Percentiles rank a stretch among this genome's conserved stretches.
These are phyloP conservation scores for Sebastes cheni DNA, from an alignment of 2,797 vertebrate genomes.

Conservation along the genomic window DNA sequence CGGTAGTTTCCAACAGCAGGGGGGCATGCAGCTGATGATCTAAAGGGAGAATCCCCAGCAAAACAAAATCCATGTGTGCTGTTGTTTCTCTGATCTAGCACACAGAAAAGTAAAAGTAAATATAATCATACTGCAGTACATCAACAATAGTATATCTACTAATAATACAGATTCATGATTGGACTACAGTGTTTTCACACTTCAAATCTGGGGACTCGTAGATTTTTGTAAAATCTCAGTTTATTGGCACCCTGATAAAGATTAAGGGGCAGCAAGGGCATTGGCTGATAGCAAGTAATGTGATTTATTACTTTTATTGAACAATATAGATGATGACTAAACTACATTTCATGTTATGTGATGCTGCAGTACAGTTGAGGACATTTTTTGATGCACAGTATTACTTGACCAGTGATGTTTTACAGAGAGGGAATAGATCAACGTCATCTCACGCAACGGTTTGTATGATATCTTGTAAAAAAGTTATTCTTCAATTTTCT, in stretches of 20 bases:
- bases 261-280: background rate
- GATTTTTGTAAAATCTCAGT: background rate
- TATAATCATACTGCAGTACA: background rate
- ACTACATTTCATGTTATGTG: too few relatives aligned
- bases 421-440: too few relatives aligned
- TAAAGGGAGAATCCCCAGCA: constrained; percentile 36
- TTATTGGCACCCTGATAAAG: background rate
- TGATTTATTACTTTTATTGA: background rate
- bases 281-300: background rate
- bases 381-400: too few relatives aligned
- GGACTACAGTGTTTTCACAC: background rate
- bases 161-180: background rate
- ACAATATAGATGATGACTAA: too few relatives aligned
- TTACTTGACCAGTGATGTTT: too few relatives aligned
- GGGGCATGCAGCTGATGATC: constrained; percentile 24
- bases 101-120: background rate
- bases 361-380: too few relatives aligned
- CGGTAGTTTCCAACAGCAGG: constrained; percentile 40
- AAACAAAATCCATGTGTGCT: constrained; percentile 44
- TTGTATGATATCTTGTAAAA: accelerated
- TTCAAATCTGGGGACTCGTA: background rate
- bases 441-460: accelerated
- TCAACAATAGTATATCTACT: background rate
- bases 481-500: too few relatives aligned
- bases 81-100: background rate